Base-by-base conservation (phyloP, 2,888 invertebrate species). In the Tyria jacobaeae region DNA sequence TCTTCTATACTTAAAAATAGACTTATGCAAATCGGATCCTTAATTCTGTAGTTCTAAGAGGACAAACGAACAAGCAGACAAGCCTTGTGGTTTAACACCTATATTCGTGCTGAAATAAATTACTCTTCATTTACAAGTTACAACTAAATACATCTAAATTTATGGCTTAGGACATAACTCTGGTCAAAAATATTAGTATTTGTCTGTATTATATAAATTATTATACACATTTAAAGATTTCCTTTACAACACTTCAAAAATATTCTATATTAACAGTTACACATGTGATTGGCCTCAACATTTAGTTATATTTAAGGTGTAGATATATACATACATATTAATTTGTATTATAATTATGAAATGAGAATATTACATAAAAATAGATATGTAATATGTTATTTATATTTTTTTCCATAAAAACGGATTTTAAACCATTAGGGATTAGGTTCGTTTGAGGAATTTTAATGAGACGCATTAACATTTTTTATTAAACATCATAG, bases 231-330 rank as follows among this genome's bases (percentile, higher is more conserved):
- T 49, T 35, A 27, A 3, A 31, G 25, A 41, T 55, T 50, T 41
- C 34, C 7, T 49, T 61, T 49, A 60, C 59, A 62, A 64, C 52
- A 52, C 62, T 64, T 73, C 66, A 73, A 71, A 68, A 68, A 72
- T 72, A 70, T 51, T 34, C 21, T 51, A 35, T 68, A 66, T 66
- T 52, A 57, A 60, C 61, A 57, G 47, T 71, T 68, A 67, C n/a
- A 48, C 37, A 52, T 58, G 55, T 63, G 35, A 68, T 72, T 73
- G 72, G 72, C 72, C 65, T 73, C 69, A 60, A 59, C 54, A 39
- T 70, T 68, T 53, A 64, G 31, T 70, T 47, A 15, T 34, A 35
- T 24, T 34, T 24, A 62, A 17, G 14, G 2, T 25, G 39, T 37
- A 54, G 7, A 34, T 48, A 53, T 48, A 35, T 2, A 15, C 14